These are phyloP conservation scores for Scelioninae gen. 2 DNA, from an alignment of 2,888 invertebrate species.

Conservation along the genomic window DNA sequence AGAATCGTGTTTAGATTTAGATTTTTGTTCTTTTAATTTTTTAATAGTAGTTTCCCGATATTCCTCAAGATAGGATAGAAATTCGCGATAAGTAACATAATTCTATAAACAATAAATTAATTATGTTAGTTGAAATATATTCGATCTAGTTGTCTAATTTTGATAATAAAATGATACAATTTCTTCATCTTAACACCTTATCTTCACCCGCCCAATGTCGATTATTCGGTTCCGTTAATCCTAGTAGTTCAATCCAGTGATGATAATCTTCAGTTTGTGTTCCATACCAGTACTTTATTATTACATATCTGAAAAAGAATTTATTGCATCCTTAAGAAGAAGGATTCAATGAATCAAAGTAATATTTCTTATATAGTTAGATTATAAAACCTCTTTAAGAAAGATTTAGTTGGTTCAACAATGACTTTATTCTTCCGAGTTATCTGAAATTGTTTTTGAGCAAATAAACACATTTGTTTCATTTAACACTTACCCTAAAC, in stretches of 20 bases:
- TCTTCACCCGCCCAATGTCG: constrained; percentile 84
- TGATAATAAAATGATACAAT: constrained; percentile 29
- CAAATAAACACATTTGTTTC: constrained; percentile 6
- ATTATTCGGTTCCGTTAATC: constrained; percentile 82
- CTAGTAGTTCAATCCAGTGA: constrained; percentile 83
- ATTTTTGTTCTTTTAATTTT: constrained; percentile 72
- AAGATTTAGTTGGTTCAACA: too few species aligned
- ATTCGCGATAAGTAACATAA: constrained; percentile 83
- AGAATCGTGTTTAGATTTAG: constrained; percentile 59
- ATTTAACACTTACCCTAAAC: constrained; percentile 83
- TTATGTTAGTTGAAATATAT: not conserved
- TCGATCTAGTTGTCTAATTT: constrained; percentile 6
- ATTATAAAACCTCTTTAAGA: too few species aligned
- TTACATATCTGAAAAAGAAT: constrained; percentile 86
- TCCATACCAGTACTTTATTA: constrained; percentile 86
- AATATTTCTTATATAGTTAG: too few species aligned
- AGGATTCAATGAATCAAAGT: too few species aligned
- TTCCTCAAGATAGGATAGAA: constrained; percentile 81
- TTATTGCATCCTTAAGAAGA: too few species aligned
- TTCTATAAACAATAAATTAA: constrained; percentile 74
- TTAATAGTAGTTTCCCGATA: constrained; percentile 77
- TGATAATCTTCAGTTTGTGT: constrained; percentile 84
- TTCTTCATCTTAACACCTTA: constrained; percentile 67
- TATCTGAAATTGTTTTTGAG: not conserved
- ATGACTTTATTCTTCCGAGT: too few species aligned